These are phyloP conservation scores for Ornithorhynchus anatinus DNA, from an alignment of 2,113 vertebrate species.

Conservation along the genomic window DNA sequence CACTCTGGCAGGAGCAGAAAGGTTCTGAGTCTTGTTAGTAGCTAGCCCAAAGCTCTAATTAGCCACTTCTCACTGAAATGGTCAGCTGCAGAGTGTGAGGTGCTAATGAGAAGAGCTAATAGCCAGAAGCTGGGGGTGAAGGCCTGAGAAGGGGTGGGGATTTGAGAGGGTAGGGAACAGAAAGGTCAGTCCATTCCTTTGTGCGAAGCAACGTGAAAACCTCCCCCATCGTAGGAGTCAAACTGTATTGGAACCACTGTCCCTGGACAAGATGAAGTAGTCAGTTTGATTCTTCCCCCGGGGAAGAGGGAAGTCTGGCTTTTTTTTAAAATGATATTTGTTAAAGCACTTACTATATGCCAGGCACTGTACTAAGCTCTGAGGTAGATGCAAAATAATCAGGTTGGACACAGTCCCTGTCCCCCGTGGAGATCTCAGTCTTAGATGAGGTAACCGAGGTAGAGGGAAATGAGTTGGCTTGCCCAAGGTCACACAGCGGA, in stretches of 20 bases:
- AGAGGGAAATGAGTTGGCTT: no score
- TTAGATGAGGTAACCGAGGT: no score
- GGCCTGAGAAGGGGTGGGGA: neutral
- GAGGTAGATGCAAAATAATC: no score
- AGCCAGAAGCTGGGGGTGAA: slow-evolving; percentile 59
- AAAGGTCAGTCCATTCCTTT: slow-evolving; percentile 31
- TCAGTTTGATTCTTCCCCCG: slow-evolving; percentile 71
- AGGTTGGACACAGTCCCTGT: no score
- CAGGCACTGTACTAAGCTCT: no score
- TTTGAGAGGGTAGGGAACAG: slow-evolving; percentile 1
- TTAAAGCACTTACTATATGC: no score
- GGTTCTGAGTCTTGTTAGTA: slow-evolving; percentile 67
- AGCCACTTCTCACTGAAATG: slow-evolving; percentile 72
- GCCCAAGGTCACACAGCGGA: no score
- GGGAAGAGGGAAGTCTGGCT: slow-evolving; percentile 76
- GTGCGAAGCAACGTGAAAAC: slow-evolving; percentile 39
- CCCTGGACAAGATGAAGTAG: slow-evolving; percentile 64
- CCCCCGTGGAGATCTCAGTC: no score
- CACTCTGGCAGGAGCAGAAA: slow-evolving; percentile 72
- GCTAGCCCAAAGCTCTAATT: slow-evolving; percentile 72
- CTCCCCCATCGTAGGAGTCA: slow-evolving; percentile 65
- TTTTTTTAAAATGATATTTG: no score
- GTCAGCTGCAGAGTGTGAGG: slow-evolving; percentile 70
- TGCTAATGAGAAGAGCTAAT: slow-evolving; percentile 73
- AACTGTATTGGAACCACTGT: slow-evolving; percentile 74